Base-by-base conservation (phyloP, 2,888 invertebrate genomes). In the Macropis europaea region DNA sequence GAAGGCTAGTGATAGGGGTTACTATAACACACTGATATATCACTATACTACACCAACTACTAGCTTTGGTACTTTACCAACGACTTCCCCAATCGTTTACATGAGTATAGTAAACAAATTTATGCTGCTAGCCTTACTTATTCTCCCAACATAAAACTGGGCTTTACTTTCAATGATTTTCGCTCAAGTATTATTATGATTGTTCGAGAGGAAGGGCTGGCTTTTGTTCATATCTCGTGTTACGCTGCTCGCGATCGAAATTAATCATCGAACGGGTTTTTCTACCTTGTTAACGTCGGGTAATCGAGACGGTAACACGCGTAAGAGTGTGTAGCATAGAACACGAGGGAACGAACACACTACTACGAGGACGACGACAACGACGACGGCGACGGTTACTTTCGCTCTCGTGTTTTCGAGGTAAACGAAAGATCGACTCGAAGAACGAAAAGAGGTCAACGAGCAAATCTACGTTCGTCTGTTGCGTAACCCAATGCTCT, bases 381-480 rank as follows among this genome's bases (percentile, higher is more conserved):
- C n/a, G n/a, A n/a, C n/a, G n/a, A 24, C 45, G 30, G 38, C 13
- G 48, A 36, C 22, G 32, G 47, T 63, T 68, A 66, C 53, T 70
- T 60, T 70, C 71, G 61, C 45, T 71, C 68, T 68, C 40, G 42
- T 68, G 56, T 62, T 71, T 68, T 61, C 40, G 43, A 64, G 54
- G 40, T 28, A 32, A 34, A 57, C 34, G 38, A 57, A 70, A 50
- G 59, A 70, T 70, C 54, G 63, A 13, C 43, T 63, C 63, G 43
- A 30, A n/a, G n/a, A n/a, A 42, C 28, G 64, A 42, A 73, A 73
- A 64, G 36, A 40, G 73, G 73, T 73, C 71, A 73, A 64, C 60
- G 56, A 66, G 47, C 56, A 66, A 71, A 71, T 73, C 71, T 70
- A 66, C 66, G 56, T 34, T 28, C 47, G 50, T 71, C 50, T 52